These are phyloP conservation scores for Merops nubicus DNA, from an alignment of 2,113 vertebrate genomes.

Conservation along the genomic window DNA sequence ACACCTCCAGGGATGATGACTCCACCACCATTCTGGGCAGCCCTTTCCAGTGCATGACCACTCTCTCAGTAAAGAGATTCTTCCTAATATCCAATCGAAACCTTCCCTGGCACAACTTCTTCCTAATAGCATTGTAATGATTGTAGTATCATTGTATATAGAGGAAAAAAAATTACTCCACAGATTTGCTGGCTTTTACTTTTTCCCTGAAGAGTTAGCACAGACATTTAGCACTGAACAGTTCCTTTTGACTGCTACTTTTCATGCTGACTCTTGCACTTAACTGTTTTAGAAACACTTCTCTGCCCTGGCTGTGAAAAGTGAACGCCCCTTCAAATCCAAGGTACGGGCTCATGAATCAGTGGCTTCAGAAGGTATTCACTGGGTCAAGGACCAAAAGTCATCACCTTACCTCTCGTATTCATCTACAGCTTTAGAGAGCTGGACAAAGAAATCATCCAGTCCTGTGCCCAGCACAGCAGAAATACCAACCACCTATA, in stretches of 20 bases:
- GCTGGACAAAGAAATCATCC: constrained; percentile 87
- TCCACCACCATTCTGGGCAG: no score
- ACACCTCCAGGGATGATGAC: no score
- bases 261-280: background rate
- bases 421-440: constrained; percentile 88
- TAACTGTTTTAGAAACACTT: background rate
- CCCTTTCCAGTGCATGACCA: no score
- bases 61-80: no score
- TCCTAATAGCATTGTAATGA: no score
- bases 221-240: background rate
- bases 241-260: background rate
- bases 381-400: background rate
- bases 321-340: background rate
- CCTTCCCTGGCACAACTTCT: no score
- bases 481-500: constrained; percentile 93
- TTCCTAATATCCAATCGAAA: no score
- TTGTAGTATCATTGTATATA: no score
- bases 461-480: constrained; percentile 89
- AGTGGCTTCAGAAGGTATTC: background rate
- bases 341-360: background rate
- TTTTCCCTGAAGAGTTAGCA: background rate
- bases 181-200: background rate
- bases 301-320: background rate
- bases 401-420: constrained; percentile 86
- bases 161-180: background rate